Evolutionary conservation across 2,113 vertebrate genomes (phyloP).

Genomic region (Aegotheles bennettii): DNA sequence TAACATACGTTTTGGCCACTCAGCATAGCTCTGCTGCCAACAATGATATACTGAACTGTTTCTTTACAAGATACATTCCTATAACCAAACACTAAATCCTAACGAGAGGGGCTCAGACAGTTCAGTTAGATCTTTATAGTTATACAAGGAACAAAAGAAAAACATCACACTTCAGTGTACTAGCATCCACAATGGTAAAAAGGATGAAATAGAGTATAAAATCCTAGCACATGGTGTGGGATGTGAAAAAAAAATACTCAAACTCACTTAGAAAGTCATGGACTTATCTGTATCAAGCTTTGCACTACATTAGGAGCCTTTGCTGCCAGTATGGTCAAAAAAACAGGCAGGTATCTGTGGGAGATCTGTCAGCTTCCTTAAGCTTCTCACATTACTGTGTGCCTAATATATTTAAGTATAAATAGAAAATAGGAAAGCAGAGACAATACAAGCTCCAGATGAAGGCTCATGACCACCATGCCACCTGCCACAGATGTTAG

Average conservation of each 20-base stretch:
- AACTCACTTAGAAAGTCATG: background rate
- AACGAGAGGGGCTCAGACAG: background rate
- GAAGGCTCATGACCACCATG: background rate
- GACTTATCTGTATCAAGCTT: background rate
- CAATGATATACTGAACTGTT: constrained; percentile 8
- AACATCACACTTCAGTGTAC: background rate
- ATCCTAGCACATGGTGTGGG: background rate
- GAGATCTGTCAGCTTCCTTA: background rate
- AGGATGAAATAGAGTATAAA: background rate
- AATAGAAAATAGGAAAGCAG: background rate
- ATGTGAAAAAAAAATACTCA: background rate
- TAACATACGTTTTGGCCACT: constrained; percentile 49
- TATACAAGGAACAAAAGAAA: background rate
- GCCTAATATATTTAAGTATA: background rate
- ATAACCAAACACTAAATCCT: background rate
- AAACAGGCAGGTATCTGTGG: background rate
- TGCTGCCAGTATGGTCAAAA: background rate
- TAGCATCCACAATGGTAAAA: background rate
- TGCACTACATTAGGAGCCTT: background rate
- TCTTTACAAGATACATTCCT: background rate
- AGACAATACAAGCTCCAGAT: background rate
- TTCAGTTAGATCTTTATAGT: background rate
- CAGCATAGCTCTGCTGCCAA: constrained; percentile 23
- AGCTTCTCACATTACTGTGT: background rate
- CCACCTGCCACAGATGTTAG: background rate